A percentile compares a stretch with the other conserved stretches of the same genome.
phyloP scores from a whole-genome alignment of 1,140 invertebrate species.

The Cheumatopsyche charites region DNA sequence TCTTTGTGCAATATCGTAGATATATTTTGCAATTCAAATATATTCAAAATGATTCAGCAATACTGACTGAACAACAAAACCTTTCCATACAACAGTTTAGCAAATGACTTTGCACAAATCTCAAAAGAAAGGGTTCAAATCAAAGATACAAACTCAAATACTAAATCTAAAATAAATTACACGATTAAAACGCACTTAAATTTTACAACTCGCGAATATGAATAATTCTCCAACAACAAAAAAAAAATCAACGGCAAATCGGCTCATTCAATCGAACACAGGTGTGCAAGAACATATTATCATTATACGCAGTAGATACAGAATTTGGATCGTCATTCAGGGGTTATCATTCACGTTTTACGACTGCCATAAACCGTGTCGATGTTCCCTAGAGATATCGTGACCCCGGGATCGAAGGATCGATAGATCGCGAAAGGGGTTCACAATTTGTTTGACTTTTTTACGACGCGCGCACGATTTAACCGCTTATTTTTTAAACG shows the following conservation, averaged over 20 bases:
- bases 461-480: conserved; percentile 28
- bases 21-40: too few relatives aligned
- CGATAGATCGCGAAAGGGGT: conserved; percentile 33
- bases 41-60: too few relatives aligned
- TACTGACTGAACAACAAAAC: too few relatives aligned
- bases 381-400: conserved; percentile 21
- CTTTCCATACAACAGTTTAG: background rate
- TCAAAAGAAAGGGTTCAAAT: conserved; percentile 1
- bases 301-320: too few relatives aligned
- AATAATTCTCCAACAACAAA: too few relatives aligned
- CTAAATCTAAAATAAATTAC: background rate
- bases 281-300: conserved; percentile 6
- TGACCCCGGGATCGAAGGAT: conserved; percentile 23
- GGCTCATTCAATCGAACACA: background rate
- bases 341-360: conserved; percentile 39
- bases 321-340: conserved; percentile 41
- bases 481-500: background rate
- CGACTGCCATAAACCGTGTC: background rate
- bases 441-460: conserved; percentile 32
- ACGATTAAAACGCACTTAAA: conserved; percentile 3
- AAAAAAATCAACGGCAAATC: too few relatives aligned
- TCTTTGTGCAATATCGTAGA: too few relatives aligned
- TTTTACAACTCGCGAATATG: background rate
- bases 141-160: background rate
- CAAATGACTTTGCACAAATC: conserved; percentile 1